phyloP scores from a whole-genome alignment of 2,797 vertebrate species.

The Anas acuta region DNA sequence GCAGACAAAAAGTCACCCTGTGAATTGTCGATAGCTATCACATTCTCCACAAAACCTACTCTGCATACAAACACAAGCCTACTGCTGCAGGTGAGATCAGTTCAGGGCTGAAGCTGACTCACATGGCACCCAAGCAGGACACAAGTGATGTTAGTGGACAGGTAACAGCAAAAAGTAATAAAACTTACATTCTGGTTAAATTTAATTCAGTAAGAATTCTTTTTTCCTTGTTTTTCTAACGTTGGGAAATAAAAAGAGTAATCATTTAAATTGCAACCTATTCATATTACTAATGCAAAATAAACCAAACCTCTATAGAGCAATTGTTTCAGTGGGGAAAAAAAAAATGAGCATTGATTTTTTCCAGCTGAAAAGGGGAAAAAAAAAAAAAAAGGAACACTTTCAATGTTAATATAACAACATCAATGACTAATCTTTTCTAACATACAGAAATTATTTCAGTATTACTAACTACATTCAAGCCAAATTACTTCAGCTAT shows the following conservation, averaged over 20 bases:
- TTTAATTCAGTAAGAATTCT: neutral
- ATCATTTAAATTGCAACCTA: neutral
- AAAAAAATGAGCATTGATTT: neutral
- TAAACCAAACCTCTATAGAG: neutral
- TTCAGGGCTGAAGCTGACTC: neutral
- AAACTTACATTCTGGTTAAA: neutral
- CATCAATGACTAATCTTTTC: neutral
- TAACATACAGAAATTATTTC: neutral
- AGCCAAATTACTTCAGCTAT: neutral
- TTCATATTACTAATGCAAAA: neutral
- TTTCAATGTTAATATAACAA: neutral
- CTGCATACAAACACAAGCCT: neutral
- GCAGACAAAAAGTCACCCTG: neutral
- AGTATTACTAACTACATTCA: neutral
- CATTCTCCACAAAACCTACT: neutral
- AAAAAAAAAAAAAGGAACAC: neutral
- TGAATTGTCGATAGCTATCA: neutral
- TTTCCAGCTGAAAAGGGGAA: neutral
- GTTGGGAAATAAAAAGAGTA: neutral
- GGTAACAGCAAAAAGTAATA: neutral
- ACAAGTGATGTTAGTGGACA: neutral
- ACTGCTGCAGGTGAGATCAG: neutral
- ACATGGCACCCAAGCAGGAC: neutral
- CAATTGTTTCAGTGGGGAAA: neutral
- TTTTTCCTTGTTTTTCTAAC: neutral